A percentile compares a stretch with the other conserved stretches of the same genome.
phyloP scores from a whole-genome alignment of 1,140 invertebrate genomes.

The Scaptodrosophila lebanonensis region DNA sequence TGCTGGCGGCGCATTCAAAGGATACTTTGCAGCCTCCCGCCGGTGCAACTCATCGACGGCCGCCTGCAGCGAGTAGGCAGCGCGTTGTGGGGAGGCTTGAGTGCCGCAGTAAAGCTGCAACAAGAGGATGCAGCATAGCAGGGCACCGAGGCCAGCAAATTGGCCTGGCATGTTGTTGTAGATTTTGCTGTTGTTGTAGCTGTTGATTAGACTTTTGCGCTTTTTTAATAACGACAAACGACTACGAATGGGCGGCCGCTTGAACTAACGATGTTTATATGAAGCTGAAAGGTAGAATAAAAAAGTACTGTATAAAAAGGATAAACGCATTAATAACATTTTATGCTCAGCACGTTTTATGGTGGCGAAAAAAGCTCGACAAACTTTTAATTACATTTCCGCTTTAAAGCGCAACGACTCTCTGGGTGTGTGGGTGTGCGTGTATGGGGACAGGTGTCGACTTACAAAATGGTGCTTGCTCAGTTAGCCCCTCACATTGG shows the following conservation, averaged over 20 bases:
- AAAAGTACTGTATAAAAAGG: constrained; percentile 22
- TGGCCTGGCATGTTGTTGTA: constrained; percentile 27
- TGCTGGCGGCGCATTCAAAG: constrained; percentile 58
- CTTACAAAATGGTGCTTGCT: too few species aligned
- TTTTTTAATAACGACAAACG: too few species aligned
- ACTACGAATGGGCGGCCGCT: constrained; percentile 6
- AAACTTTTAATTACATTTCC: constrained; percentile 70
- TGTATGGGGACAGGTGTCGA: constrained; percentile 1
- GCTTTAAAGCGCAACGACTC: constrained; percentile 44
- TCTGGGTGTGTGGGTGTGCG: neutral
- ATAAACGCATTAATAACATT: constrained; percentile 33
- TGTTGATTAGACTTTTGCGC: too few species aligned
- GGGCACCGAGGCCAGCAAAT: constrained; percentile 17
- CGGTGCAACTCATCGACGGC: constrained; percentile 73
- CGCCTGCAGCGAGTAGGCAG: constrained; percentile 67
- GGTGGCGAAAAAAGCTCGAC: constrained; percentile 8
- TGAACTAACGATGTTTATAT: constrained; percentile 5
- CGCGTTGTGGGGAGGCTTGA: constrained; percentile 48
- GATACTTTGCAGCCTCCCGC: constrained; percentile 70
- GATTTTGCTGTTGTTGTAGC: neutral
- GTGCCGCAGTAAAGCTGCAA: constrained; percentile 23
- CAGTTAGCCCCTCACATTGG: too few species aligned
- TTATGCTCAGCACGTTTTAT: constrained; percentile 53
- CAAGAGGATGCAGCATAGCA: constrained; percentile 17
- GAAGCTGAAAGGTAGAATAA: constrained; percentile 8